Conservation (phyloP, 1,140 invertebrate genomes). For the Alviniconcha marisindica region DNA sequence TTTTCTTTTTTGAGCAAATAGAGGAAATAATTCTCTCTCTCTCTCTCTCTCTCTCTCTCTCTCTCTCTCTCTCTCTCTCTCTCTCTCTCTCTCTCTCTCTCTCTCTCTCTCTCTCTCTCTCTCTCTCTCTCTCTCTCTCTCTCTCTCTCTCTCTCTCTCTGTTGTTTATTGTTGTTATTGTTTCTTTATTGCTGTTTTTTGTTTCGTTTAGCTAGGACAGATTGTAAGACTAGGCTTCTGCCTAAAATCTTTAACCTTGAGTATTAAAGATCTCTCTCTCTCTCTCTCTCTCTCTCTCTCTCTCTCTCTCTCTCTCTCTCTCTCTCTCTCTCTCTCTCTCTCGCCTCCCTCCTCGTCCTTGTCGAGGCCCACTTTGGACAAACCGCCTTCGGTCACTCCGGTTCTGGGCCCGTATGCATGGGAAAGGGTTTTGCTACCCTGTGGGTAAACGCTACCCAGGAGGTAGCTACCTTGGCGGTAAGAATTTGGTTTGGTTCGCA, state of each 20-base stretch:
- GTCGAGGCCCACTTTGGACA: not conserved
- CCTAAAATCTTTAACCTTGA: not conserved
- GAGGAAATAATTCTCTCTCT: too few species aligned
- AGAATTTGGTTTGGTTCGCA: too few species aligned
- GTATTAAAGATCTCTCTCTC: not conserved
- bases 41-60: not conserved
- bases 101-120: constrained; percentile 24
- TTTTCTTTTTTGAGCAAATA: not conserved
- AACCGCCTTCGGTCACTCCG: not conserved
- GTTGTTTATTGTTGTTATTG: not conserved
- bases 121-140: not conserved
- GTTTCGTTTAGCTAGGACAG: not conserved
- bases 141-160: constrained; percentile 6
- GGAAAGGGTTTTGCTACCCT: too few species aligned
- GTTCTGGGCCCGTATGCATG: not conserved
- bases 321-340: constrained; percentile 30
- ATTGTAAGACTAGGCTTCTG: not conserved
- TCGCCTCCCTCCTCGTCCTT: not conserved
- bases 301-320: constrained; percentile 12
- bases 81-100: not conserved
- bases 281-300: constrained; percentile 15
- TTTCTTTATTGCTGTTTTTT: not conserved
- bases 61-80: constrained; percentile 12
- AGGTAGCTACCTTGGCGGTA: too few species aligned
- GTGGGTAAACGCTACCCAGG: too few species aligned